Base-by-base conservation (phyloP, 2,888 invertebrate species). In the Cerastis rubricosa region DNA sequence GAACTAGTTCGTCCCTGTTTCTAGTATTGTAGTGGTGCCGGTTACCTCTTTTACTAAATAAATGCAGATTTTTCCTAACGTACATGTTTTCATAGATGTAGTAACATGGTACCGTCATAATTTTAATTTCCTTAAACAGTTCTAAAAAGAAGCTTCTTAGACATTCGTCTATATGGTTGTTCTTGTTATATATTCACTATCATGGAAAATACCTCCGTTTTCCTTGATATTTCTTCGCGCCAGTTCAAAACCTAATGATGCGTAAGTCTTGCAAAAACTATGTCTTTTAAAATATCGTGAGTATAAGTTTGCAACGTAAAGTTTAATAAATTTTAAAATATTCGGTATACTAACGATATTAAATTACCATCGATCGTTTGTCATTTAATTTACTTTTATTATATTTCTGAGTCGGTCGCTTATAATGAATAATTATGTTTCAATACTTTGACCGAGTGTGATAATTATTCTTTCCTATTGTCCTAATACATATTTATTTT, bases 401-500 rank as follows among this genome's bases (percentile, higher is more conserved):
- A 59, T 59, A 29, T 29, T 19, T 45, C 29, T 22, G 9, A 9
- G 51, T n/a, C n/a, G 29, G 19, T 22, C 5, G 22, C 19, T 43
- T 29, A 67, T 12, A n/a, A n/a, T 69, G 5, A n/a, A n/a, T 47
- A 35, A 35, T 35, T 35, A 12, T 22, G 12, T 74, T 40, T 14
- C 22, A 74, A 47, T 6, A 47, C 8, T 63, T 51, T 6, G 14
- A 59, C 79, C 7, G 11, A 59, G 14, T 59, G 8, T n/a, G 19
- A 29, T 19, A 47, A 29, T 29, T 19, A 35, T 11, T 22, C 19
- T 54, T 0, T 19, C 35, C 35, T 61, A 29, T 19, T 29, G 17
- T 19, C 19, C 9, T 59, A 19, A 1, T 35, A 40, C 1, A 8
- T 51, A 47, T 19, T 51, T 79, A 80, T 68, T 73, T 49, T 75